Percentiles rank a stretch among this genome's conserved stretches.
These are phyloP conservation scores for Myoxocephalus aenaeus DNA, from an alignment of 2,797 vertebrate species.

Conservation along the genomic window DNA sequence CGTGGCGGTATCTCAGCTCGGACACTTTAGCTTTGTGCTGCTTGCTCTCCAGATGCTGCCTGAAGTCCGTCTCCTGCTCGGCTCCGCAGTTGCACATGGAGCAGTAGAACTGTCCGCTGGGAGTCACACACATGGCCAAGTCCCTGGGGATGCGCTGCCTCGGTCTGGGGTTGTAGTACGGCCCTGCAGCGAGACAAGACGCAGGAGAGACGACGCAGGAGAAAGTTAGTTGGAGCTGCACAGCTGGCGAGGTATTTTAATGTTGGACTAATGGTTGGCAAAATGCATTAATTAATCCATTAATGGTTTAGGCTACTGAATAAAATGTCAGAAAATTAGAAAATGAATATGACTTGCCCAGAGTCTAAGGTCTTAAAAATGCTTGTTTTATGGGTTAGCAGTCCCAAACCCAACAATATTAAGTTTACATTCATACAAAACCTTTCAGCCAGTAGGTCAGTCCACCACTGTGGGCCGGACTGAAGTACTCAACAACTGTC, in stretches of 20 bases:
- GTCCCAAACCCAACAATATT: neutral
- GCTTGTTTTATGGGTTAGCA: neutral
- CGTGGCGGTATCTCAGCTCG: constrained; percentile 93
- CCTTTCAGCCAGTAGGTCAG: neutral
- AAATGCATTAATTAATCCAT: neutral
- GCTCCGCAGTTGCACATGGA: constrained; percentile 98
- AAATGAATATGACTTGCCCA: neutral
- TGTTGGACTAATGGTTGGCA: neutral
- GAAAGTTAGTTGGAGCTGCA: neutral
- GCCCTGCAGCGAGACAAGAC: constrained; percentile 83
- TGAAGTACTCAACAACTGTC: neutral
- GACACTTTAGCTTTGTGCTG: constrained; percentile 99
- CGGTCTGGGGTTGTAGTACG: constrained; percentile 96
- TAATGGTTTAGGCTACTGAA: neutral
- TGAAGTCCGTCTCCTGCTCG: constrained; percentile 94
- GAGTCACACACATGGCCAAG: constrained; percentile 98
- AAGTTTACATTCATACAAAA: neutral
- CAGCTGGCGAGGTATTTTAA: neutral
- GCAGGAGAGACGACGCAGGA: neutral
- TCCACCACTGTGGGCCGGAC: neutral
- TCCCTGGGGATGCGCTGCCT: constrained; percentile 97
- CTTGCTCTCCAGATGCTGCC: constrained; percentile 98
- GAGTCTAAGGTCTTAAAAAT: neutral
- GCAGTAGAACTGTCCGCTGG: constrained; percentile 99
- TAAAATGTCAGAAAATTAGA: neutral